phyloP scores from a whole-genome alignment of 2,888 invertebrate genomes.

The Cybosia mesomella region DNA sequence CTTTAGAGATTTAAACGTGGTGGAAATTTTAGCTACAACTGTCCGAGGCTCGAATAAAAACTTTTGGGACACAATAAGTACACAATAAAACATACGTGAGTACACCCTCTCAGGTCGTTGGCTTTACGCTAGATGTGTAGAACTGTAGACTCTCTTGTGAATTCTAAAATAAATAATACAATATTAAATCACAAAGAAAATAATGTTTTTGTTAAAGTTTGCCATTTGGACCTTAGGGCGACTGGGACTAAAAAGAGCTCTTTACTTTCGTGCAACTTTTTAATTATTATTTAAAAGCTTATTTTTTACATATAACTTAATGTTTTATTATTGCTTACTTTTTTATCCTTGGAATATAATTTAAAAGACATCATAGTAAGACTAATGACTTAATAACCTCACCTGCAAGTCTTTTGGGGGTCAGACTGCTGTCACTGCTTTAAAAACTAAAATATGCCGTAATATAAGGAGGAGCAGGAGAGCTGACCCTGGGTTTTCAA shows the following conservation, averaged over 20 bases:
- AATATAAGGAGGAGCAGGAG: too few species aligned
- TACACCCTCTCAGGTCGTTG: conserved; percentile 21
- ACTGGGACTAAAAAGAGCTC: background rate
- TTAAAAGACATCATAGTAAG: too few species aligned
- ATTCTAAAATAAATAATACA: conserved; percentile 25
- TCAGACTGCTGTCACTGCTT: too few species aligned
- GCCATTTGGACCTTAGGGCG: conserved; percentile 19
- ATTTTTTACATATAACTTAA: too few species aligned
- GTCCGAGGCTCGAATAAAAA: conserved; percentile 10
- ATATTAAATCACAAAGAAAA: conserved; percentile 17
- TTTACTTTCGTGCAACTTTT: background rate
- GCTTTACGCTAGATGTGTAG: conserved; percentile 6
- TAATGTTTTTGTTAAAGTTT: conserved; percentile 21
- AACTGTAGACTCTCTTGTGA: conserved; percentile 27
- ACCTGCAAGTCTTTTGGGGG: too few species aligned
- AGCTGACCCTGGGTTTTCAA: too few species aligned
- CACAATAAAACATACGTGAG: conserved; percentile 7
- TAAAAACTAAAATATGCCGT: too few species aligned
- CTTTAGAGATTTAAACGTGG: background rate
- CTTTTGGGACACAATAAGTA: conserved; percentile 18
- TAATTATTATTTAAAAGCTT: background rate
- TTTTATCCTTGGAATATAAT: too few species aligned
- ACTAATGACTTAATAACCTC: too few species aligned
- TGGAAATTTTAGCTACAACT: conserved; percentile 5
- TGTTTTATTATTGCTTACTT: too few species aligned